phyloP scores from a whole-genome alignment of 2,113 vertebrate genomes.

The Onychorhynchus coronatus region DNA sequence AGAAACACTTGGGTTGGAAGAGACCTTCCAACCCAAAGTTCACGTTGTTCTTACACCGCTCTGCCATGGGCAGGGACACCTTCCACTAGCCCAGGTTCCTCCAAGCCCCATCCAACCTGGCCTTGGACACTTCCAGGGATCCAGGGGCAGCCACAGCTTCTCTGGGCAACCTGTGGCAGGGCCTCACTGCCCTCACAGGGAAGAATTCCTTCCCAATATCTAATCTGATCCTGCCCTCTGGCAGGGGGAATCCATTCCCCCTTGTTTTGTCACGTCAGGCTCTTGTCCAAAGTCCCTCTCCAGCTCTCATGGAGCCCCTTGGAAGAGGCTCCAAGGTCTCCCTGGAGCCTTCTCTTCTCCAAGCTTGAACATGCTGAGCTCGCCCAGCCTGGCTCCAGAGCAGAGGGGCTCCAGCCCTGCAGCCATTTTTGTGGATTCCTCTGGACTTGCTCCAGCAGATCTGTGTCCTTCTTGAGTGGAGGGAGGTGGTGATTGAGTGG shows the following conservation, averaged over 20 bases:
- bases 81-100: not conserved
- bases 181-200: too few species aligned
- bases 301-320: not conserved
- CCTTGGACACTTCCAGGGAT: not conserved
- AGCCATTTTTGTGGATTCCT: not conserved
- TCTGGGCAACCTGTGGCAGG: not conserved
- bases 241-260: not conserved
- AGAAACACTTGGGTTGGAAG: not conserved
- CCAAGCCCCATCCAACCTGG: not conserved
- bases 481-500: not conserved
- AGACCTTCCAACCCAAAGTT: not conserved
- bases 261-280: not conserved
- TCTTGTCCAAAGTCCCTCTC: not conserved
- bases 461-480: not conserved
- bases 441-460: not conserved
- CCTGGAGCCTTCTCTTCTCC: not conserved
- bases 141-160: not conserved
- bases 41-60: not conserved
- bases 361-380: not conserved
- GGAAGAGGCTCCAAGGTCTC: not conserved
- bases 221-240: not conserved
- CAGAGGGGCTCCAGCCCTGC: not conserved
- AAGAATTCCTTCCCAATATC: not conserved
- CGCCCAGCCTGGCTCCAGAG: not conserved
- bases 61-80: not conserved